Conservation (phyloP, 2,797 vertebrate species). For the Lacerta agilis region DNA sequence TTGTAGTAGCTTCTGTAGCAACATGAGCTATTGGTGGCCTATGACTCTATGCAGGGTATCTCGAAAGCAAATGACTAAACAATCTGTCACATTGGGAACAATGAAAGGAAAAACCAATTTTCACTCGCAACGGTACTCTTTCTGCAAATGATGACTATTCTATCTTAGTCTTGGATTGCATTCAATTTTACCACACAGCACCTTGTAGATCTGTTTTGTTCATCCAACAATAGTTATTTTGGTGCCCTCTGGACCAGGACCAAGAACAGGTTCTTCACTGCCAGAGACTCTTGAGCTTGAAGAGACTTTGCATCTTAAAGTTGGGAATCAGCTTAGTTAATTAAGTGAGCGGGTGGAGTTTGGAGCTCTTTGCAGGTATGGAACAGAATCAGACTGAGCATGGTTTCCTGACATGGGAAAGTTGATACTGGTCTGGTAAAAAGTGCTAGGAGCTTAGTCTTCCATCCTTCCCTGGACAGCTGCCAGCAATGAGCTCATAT, state of each 20-base stretch:
- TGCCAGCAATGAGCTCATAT: neutral
- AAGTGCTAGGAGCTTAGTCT: neutral
- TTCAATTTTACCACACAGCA: neutral
- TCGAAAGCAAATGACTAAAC: slow-evolving; percentile 42
- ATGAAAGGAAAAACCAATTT: slow-evolving; percentile 11
- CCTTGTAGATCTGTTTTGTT: neutral
- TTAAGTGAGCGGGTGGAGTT: neutral
- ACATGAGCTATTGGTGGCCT: neutral
- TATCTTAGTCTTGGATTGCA: neutral
- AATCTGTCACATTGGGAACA: slow-evolving; percentile 20
- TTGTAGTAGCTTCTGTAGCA: slow-evolving; percentile 13
- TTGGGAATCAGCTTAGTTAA: neutral
- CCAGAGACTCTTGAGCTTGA: neutral
- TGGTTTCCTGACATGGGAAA: no score
- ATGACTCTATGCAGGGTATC: neutral
- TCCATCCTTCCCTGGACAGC: neutral
- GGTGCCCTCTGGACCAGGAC: neutral
- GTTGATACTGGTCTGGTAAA: no score
- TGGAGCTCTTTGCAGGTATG: neutral
- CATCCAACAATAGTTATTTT: neutral
- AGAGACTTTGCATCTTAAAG: neutral
- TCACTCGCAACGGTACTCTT: slow-evolving; percentile 17
- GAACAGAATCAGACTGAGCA: neutral
- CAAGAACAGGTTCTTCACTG: neutral
- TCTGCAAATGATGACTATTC: slow-evolving; percentile 4